phyloP scores from a whole-genome alignment of 2,888 invertebrate genomes.

The Ommatoiulus sabulosus region DNA sequence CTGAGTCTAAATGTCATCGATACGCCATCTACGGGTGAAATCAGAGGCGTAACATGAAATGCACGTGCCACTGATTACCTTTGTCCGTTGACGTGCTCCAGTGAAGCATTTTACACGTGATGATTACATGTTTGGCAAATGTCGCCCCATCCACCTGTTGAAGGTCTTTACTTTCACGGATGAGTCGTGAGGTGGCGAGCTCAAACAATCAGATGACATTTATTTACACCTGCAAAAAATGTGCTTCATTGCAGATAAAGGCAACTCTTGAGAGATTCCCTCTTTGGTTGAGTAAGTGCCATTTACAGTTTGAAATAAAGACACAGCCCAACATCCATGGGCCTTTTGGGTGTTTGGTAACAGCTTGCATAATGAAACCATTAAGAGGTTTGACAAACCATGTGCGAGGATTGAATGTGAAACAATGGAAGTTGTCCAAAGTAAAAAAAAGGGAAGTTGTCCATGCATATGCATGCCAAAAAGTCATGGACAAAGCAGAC shows the following conservation, averaged over 20 bases:
- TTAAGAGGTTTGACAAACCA: slow-evolving; percentile 8
- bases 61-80: slow-evolving; percentile 21
- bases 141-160: background rate
- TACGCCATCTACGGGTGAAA: background rate
- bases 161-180: slow-evolving; percentile 7
- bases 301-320: background rate
- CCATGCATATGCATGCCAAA: background rate
- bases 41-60: slow-evolving; percentile 1
- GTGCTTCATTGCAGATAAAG: background rate
- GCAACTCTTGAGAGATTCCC: background rate
- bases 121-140: background rate
- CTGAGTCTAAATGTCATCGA: slow-evolving; percentile 7
- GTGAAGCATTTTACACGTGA: slow-evolving; percentile 5
- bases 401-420: background rate
- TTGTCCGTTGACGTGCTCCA: slow-evolving; percentile 2
- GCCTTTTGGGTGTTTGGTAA: background rate
- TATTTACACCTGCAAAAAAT: background rate
- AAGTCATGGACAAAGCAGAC: background rate
- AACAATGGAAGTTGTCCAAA: background rate
- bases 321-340: background rate
- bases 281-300: background rate
- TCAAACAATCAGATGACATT: slow-evolving; percentile 8
- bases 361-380: slow-evolving; percentile 15
- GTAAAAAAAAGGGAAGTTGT: background rate
- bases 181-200: background rate